Conservation (phyloP, 2,888 invertebrate species). For the Crematogaster levior region DNA sequence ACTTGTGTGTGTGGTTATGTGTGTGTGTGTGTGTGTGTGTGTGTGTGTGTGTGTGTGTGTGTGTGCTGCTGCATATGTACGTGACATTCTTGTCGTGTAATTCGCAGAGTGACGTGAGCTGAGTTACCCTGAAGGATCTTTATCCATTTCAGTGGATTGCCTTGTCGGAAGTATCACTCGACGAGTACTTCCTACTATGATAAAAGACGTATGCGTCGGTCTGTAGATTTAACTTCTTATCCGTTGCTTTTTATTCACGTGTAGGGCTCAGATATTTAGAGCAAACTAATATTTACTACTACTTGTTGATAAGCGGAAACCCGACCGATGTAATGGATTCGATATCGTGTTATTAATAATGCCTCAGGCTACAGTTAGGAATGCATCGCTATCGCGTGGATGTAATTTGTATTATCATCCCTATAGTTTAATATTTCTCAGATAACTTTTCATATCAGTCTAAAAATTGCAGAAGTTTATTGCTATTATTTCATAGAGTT, state of each 20-base stretch:
- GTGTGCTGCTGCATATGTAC: not conserved
- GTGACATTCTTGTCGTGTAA: not conserved
- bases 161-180: constrained; percentile 80
- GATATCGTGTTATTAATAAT: constrained; percentile 20
- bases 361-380: not conserved
- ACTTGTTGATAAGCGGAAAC: not conserved
- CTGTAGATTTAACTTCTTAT: constrained; percentile 47
- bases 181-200: constrained; percentile 73
- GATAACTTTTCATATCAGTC: not conserved
- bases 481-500: not conserved
- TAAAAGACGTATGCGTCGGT: constrained; percentile 65
- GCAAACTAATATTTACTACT: constrained; percentile 4
- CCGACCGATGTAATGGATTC: constrained; percentile 5
- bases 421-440: not conserved
- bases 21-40: too few species aligned
- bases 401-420: not conserved
- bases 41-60: not conserved
- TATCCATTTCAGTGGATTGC: constrained; percentile 79
- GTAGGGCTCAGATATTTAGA: not conserved
- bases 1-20: not conserved
- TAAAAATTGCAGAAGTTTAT: not conserved
- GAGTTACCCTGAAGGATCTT: constrained; percentile 67
- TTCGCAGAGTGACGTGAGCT: constrained; percentile 60
- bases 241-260: not conserved
- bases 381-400: not conserved